Evolutionary conservation across 2,113 vertebrate genomes (phyloP).

Genomic region (Hippocampus guttulatus): DNA sequence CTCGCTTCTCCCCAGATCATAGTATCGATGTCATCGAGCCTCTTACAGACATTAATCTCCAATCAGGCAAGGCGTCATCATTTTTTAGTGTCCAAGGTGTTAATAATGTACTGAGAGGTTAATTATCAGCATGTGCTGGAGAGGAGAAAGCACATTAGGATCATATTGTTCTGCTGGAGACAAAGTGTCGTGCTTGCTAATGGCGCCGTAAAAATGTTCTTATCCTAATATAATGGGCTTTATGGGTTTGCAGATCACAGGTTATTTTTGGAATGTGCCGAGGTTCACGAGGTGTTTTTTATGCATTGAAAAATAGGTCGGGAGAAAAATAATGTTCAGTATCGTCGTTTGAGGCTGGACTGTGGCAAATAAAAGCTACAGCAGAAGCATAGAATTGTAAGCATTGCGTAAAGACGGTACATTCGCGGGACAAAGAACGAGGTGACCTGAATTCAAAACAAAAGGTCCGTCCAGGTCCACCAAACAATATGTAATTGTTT

Average conservation of each 20-base stretch:
- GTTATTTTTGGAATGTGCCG: neutral
- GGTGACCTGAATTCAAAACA: no score
- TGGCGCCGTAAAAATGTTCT: conserved; percentile 10
- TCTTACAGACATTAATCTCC: conserved; percentile 22
- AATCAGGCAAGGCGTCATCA: conserved; percentile 7
- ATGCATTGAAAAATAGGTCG: conserved; percentile 18
- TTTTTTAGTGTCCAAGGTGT: conserved; percentile 7
- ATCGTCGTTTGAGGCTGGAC: neutral
- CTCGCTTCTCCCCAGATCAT: conserved; percentile 9
- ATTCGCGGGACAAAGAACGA: no score
- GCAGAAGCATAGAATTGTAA: no score
- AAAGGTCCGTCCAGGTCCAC: no score
- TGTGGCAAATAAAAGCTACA: neutral
- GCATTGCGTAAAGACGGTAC: no score
- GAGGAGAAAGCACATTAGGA: conserved; percentile 2
- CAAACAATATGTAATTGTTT: no score
- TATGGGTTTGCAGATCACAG: neutral
- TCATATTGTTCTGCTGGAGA: neutral
- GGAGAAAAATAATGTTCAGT: neutral
- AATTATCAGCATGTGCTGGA: conserved; percentile 15
- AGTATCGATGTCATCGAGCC: conserved; percentile 13
- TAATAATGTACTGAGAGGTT: conserved; percentile 6
- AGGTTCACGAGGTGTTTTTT: conserved; percentile 5
- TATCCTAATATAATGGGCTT: neutral
- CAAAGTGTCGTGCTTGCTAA: conserved; percentile 5